phyloP scores from a whole-genome alignment of 2,888 invertebrate species.

The Zootermopsis nevadensis region DNA sequence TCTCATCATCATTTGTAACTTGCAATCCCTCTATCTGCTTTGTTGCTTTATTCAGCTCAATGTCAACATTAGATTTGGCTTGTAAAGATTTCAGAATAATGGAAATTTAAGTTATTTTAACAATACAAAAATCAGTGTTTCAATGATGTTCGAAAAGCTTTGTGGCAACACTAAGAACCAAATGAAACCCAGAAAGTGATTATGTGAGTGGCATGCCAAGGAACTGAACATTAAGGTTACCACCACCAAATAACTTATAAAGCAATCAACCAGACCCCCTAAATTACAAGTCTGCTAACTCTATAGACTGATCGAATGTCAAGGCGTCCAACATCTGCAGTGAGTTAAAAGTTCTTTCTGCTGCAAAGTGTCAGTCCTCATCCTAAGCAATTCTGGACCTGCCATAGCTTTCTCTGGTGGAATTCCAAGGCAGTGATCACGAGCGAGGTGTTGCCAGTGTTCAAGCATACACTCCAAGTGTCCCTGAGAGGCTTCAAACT shows the following conservation, averaged over 20 bases:
- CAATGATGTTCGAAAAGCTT: too few relatives aligned
- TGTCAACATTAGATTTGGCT: neutral
- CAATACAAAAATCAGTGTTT: too few relatives aligned
- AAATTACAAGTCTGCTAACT: too few relatives aligned
- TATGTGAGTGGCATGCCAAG: too few relatives aligned
- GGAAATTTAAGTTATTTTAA: too few relatives aligned
- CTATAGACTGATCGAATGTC: slow-evolving; percentile 57
- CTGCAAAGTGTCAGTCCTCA: slow-evolving; percentile 63
- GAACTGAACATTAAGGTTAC: too few relatives aligned
- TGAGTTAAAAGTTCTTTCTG: slow-evolving; percentile 74
- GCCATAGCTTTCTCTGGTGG: neutral
- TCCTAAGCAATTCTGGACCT: slow-evolving; percentile 7
- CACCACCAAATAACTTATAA: too few relatives aligned
- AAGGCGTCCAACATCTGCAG: slow-evolving; percentile 72
- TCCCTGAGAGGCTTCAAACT: slow-evolving; percentile 57
- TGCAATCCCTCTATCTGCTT: slow-evolving; percentile 59
- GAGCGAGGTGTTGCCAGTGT: slow-evolving; percentile 72
- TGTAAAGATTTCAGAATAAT: neutral
- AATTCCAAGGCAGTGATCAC: slow-evolving; percentile 11
- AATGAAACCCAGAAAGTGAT: too few relatives aligned
- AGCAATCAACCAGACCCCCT: too few relatives aligned
- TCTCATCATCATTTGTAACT: slow-evolving; percentile 74
- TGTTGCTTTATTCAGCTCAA: slow-evolving; percentile 51
- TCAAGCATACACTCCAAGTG: slow-evolving; percentile 70
- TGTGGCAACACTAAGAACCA: too few relatives aligned